Conservation (phyloP, 2,113 vertebrate genomes). For the Apus apus region DNA sequence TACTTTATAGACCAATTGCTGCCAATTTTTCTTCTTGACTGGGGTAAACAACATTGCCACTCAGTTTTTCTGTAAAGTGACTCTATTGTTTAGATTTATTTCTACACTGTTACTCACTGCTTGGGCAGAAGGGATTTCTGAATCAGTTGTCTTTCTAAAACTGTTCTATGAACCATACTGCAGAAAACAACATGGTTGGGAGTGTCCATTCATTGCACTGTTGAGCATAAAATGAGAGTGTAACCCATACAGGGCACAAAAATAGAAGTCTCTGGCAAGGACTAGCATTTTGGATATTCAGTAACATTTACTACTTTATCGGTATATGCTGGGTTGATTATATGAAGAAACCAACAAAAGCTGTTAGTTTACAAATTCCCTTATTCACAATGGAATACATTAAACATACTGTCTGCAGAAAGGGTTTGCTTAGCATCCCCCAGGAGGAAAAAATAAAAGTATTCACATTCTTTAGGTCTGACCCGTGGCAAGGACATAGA, state of each 20-base stretch:
- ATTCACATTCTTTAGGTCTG: slow-evolving; percentile 92
- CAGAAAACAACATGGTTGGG: not conserved
- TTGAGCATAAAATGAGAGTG: slow-evolving; percentile 23
- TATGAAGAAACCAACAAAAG: slow-evolving; percentile 68
- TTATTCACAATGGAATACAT: slow-evolving; percentile 74
- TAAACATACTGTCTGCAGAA: slow-evolving; percentile 70
- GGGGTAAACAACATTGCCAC: not conserved
- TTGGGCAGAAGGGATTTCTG: not conserved
- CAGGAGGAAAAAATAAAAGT: slow-evolving; percentile 10
- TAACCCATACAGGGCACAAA: slow-evolving; percentile 26
- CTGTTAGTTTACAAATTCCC: slow-evolving; percentile 74
- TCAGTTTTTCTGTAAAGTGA: not conserved
- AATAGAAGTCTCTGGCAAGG: slow-evolving; percentile 76
- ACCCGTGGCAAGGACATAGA: slow-evolving; percentile 80
- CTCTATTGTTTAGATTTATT: slow-evolving; percentile 25
- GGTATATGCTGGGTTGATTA: slow-evolving; percentile 71
- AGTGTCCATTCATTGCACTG: slow-evolving; percentile 30
- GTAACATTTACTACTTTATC: slow-evolving; percentile 75
- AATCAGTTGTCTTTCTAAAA: slow-evolving; percentile 4
- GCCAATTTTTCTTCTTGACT: not conserved
- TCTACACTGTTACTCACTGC: not conserved
- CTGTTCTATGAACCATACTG: not conserved
- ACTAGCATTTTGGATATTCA: slow-evolving; percentile 73
- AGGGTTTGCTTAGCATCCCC: slow-evolving; percentile 79
- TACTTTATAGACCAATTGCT: not conserved